Base-by-base conservation (phyloP, 2,797 vertebrate species). In the Muraenolepis orangiensis region DNA sequence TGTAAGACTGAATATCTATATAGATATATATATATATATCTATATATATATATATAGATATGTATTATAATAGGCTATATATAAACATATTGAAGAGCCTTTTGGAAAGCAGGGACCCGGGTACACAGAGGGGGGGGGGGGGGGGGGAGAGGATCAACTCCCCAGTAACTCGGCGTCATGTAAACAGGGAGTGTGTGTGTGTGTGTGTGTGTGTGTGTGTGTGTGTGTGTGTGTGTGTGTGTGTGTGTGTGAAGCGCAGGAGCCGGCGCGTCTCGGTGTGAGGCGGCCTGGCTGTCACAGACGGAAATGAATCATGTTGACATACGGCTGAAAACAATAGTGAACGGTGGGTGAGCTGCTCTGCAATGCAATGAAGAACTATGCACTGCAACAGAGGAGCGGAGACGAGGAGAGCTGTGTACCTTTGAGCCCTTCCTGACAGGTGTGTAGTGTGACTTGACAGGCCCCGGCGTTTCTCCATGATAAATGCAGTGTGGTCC, bases 401-500 rank as follows among this genome's bases (percentile, higher is more conserved):
- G 88, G 91, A 88, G 90, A 89, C 70, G n/a, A n/a, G n/a, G n/a
- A 36, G 85, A 84, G 91, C 90, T 85, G 90, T 85, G 90, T 91
- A 92, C 93, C 93, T 94, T 91, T 93, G 93, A 94, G 93, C 91
- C 91, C 90, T 87, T 80, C 81, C 71, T 94, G 94, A 93, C 93
- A 94, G 93, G 91, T 93, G 90, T 93, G 92, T 86, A 92, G 92
- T 93, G 93, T 82, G 91, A 93, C 91, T 91, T 94, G 93, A 94
- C 94, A 94, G 94, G n/a, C n/a, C 94, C 93, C 92, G 92, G 92
- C 93, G 92, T 93, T 93, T 92, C n/a, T n/a, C 92, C 87, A 90
- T 94, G 94, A 94, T 94, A 93, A 94, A 94, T 94, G 94, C 89
- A 92, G 92, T 92, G 8, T 34, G 86, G 93, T 92, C 90, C 88